Base-by-base conservation (phyloP, 2,888 invertebrate genomes). In the Criorhina ranunculi region DNA sequence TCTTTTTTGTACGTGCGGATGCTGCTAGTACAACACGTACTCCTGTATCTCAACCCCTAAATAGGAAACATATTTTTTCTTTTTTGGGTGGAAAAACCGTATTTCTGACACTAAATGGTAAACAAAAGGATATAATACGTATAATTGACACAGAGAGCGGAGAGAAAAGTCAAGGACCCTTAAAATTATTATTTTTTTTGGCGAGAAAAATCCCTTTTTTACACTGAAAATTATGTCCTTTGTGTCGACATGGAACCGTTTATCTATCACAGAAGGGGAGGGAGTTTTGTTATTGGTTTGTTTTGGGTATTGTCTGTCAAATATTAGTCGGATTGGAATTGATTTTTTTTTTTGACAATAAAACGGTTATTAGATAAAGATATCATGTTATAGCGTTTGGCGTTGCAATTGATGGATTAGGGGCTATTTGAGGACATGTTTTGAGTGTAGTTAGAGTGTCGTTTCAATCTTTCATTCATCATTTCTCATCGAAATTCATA, bases 251-350 rank as follows among this genome's bases (percentile, higher is more conserved):
- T 24, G 57, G 49, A 81, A 62, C n/a, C 82, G 82, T 77, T 86
- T 82, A 81, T 69, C 70, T 67, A 55, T 46, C n/a, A 12, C 59
- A 8, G 29, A 44, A 80, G 72, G 79, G 87, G 87, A 87, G 88
- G 81, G 87, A 83, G 79, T 85, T 87, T 88, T 89, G 89, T 89
- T 89, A 89, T 90, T 90, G 91, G 90, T 89, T 89, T 89, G 90
- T 90, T 90, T 89, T 89, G 89, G 90, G 89, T 90, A 90, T 90
- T 89, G 89, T 89, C 88, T 89, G 89, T 90, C 89, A 90, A 76
- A 90, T 89, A 90, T 90, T 89, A 89, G 89, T 90, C 89, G 89
- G 88, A 89, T 90, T 87, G 88, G 66, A 80, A 80, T 85, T 85
- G 85, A 85, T 85, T 85, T 85, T 33, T 59, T 24, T 24, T 24